Percentiles rank a stretch among this genome's conserved stretches.
Conservation (phyloP, 2,113 vertebrate species). For the Agapornis roseicollis region DNA sequence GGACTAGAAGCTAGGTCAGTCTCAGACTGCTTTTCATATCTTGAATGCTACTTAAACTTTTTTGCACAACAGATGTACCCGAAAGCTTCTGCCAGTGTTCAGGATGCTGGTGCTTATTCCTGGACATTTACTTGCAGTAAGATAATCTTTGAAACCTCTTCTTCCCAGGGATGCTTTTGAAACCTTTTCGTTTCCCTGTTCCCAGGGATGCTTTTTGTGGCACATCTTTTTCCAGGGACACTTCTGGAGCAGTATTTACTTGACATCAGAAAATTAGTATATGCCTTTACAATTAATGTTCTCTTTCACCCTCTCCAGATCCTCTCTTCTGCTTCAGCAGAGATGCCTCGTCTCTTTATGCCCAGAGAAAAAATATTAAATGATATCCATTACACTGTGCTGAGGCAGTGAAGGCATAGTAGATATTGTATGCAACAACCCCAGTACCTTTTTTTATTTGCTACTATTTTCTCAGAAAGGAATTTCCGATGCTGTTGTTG, state of each 20-base stretch:
- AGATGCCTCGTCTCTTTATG: background rate
- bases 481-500: background rate
- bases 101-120: background rate
- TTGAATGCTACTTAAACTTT: background rate
- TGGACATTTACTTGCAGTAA: background rate
- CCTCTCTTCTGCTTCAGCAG: background rate
- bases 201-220: background rate
- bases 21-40: background rate
- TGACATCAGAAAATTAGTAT: background rate
- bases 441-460: background rate
- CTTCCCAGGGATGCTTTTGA: background rate
- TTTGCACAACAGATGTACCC: background rate
- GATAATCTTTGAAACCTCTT: background rate
- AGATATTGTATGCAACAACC: background rate
- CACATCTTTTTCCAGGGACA: background rate
- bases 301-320: background rate
- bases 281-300: background rate
- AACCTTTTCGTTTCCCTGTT: too few species aligned
- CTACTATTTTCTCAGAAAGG: background rate
- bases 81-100: background rate
- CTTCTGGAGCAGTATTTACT: background rate
- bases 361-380: background rate
- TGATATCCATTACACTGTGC: background rate
- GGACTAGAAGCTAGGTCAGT: background rate
- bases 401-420: background rate